These are phyloP conservation scores for Brevipalpus yothersi DNA, from an alignment of 1,140 invertebrate species.

Conservation along the genomic window DNA sequence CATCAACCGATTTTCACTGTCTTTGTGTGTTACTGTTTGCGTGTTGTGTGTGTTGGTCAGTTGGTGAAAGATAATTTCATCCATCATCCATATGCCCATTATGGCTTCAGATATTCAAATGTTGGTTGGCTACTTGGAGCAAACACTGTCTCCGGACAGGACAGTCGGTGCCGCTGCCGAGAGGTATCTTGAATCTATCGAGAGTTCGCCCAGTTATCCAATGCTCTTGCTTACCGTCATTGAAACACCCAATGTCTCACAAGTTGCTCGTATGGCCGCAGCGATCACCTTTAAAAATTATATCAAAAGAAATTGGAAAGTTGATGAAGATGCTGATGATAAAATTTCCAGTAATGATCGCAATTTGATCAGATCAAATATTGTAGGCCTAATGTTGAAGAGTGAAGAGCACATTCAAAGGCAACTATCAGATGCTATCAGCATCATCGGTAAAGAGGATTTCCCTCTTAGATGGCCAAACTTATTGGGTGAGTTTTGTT, in stretches of 20 bases:
- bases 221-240: constrained; percentile 58
- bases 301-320: constrained; percentile 70
- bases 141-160: constrained; percentile 63
- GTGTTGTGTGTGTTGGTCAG: too few relatives aligned
- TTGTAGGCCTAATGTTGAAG: constrained; percentile 74
- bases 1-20: too few relatives aligned
- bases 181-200: constrained; percentile 67
- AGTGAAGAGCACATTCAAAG: constrained; percentile 70
- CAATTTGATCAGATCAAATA: constrained; percentile 49
- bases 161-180: constrained; percentile 61
- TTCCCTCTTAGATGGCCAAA: constrained; percentile 85
- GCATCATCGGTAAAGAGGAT: constrained; percentile 76
- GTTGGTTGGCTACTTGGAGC: constrained; percentile 52
- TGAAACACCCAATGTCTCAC: constrained; percentile 43
- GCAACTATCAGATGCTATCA: constrained; percentile 82
- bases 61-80: too few relatives aligned
- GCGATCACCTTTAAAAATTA: constrained; percentile 90
- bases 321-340: constrained; percentile 37
- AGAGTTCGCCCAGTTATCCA: constrained; percentile 71
- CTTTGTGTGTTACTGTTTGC: too few relatives aligned
- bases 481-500: constrained; percentile 30
- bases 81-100: constrained; percentile 36
- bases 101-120: constrained; percentile 52
- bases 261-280: constrained; percentile 53
- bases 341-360: constrained; percentile 56